phyloP scores from a whole-genome alignment of 2,113 vertebrate species.

The Microtus richardsoni region DNA sequence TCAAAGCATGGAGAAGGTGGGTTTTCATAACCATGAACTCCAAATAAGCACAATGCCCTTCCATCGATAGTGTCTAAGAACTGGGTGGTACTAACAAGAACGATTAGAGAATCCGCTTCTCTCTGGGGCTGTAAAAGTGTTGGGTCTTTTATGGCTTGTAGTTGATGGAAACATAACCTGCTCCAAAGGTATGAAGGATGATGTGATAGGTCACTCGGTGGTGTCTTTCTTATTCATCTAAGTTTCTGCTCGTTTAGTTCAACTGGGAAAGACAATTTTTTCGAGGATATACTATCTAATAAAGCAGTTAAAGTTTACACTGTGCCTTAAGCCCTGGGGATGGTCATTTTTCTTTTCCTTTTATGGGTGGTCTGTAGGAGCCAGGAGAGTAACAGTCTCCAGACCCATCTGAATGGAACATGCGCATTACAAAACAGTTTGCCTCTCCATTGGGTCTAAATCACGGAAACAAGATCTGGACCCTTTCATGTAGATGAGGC shows the following conservation, averaged over 20 bases:
- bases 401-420: conserved; percentile 12
- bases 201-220: background rate
- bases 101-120: conserved; percentile 10
- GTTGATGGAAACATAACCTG: conserved; percentile 43
- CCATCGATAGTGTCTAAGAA: background rate
- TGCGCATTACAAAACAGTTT: conserved; percentile 35
- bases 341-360: conserved; percentile 49
- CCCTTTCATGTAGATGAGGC: conserved; percentile 54
- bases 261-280: conserved; percentile 43
- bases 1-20: background rate
- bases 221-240: conserved; percentile 46
- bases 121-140: conserved; percentile 36
- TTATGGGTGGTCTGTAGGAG: conserved; percentile 72
- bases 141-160: conserved; percentile 50
- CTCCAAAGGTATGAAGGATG: conserved; percentile 45
- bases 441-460: conserved; percentile 65
- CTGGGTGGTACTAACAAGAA: background rate
- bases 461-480: conserved; percentile 52
- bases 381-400: conserved; percentile 37
- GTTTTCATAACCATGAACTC: background rate
- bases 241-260: conserved; percentile 53
- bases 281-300: conserved; percentile 54
- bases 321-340: conserved; percentile 57
- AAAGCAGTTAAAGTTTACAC: conserved; percentile 68
- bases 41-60: conserved; percentile 49